Percentiles rank a stretch among this genome's conserved stretches.
phyloP scores from a whole-genome alignment of 1,140 invertebrate genomes.

The Drosophila ananassae region DNA sequence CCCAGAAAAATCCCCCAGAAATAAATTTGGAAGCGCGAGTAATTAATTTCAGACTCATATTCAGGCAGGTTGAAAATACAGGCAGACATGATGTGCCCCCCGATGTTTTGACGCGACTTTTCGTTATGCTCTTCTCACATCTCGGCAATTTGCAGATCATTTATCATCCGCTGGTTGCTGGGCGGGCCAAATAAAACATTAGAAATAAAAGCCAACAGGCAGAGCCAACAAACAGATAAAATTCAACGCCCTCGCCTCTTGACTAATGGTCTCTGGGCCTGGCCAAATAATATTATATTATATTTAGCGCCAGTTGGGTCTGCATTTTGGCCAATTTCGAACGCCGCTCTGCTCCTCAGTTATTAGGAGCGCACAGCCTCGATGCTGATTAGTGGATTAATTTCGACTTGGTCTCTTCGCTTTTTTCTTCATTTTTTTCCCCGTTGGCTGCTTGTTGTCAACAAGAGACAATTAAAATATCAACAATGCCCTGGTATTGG shows the following conservation, averaged over 20 bases:
- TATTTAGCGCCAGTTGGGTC: slow-evolving; percentile 13
- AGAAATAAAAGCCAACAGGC: slow-evolving; percentile 10
- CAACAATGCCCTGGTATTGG: slow-evolving; percentile 46
- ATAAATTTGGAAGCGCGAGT: neutral
- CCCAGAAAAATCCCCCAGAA: slow-evolving; percentile 8
- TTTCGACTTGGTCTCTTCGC: slow-evolving; percentile 30
- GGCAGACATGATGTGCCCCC: too few species aligned
- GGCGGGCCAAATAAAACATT: slow-evolving; percentile 8
- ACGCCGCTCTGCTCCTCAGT: neutral
- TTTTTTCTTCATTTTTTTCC: slow-evolving; percentile 4
- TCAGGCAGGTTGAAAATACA: neutral
- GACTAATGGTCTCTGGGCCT: slow-evolving; percentile 60
- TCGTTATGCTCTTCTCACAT: slow-evolving; percentile 42
- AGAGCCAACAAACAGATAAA: neutral
- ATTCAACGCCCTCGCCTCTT: slow-evolving; percentile 62
- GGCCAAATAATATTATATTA: slow-evolving; percentile 2
- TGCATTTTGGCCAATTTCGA: slow-evolving; percentile 39
- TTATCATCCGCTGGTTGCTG: slow-evolving; percentile 27
- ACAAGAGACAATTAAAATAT: slow-evolving; percentile 79
- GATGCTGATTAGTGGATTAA: slow-evolving; percentile 74
- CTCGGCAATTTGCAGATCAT: slow-evolving; percentile 36
- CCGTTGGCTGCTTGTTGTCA: slow-evolving; percentile 52
- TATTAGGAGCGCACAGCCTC: slow-evolving; percentile 57
- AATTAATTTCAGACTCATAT: slow-evolving; percentile 17
- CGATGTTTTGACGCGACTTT: slow-evolving; percentile 21